Percentiles rank a stretch among this genome's conserved stretches.
Conservation (phyloP, 2,113 vertebrate species). For the Pelusios castaneus region DNA sequence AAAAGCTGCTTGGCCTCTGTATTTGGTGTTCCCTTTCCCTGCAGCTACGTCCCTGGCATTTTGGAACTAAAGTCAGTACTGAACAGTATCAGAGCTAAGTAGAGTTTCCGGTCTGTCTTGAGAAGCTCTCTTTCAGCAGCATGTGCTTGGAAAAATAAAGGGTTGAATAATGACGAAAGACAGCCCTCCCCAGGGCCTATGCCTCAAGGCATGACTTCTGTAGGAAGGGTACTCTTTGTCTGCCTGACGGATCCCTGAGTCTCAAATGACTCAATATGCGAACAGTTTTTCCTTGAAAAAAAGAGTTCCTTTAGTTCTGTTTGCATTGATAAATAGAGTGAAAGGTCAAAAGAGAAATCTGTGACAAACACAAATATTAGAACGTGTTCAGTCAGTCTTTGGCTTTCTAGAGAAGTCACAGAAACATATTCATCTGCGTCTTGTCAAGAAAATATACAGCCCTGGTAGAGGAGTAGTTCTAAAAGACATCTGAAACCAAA, state of each 20-base stretch:
- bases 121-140: background rate
- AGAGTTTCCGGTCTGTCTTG: background rate
- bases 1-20: background rate
- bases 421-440: slow-evolving; percentile 49
- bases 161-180: background rate
- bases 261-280: slow-evolving; percentile 30
- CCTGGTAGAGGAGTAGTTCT: background rate
- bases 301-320: background rate
- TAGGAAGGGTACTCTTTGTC: background rate
- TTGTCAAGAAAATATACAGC: slow-evolving; percentile 42
- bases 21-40: background rate
- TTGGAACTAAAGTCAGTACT: background rate
- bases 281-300: background rate
- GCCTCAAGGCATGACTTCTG: background rate
- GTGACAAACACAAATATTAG: background rate
- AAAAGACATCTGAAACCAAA: slow-evolving; percentile 17
- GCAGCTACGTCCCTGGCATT: background rate
- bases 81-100: background rate
- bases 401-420: slow-evolving; percentile 22
- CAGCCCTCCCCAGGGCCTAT: background rate
- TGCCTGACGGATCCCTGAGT: background rate
- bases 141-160: background rate
- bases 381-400: slow-evolving; percentile 37
- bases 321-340: slow-evolving; percentile 41
- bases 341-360: slow-evolving; percentile 27